A percentile compares a stretch with the other conserved stretches of the same genome.
These are phyloP conservation scores for Rambutsinella grinnellia DNA, from an alignment of 2,888 invertebrate species.

Conservation along the genomic window DNA sequence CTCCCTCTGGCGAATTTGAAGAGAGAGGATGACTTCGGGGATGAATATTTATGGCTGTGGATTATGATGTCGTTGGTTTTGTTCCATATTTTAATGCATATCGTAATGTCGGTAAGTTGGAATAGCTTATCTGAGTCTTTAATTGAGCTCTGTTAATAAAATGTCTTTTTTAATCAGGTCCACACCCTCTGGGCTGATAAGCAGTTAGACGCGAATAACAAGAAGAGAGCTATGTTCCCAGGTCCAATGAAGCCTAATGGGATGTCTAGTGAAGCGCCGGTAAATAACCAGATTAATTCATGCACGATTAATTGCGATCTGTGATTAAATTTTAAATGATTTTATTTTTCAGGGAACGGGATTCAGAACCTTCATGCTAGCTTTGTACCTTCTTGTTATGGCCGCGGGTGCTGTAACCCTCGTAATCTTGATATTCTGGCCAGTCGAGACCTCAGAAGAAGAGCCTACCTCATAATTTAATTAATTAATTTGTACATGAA, in stretches of 20 bases:
- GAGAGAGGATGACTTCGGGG: slow-evolving; percentile 77
- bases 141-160: neutral
- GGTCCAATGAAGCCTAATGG: slow-evolving; percentile 65
- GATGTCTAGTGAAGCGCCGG: slow-evolving; percentile 62
- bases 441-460: neutral
- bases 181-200: slow-evolving; percentile 65
- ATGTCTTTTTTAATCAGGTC: slow-evolving; percentile 56
- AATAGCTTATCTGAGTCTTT: neutral
- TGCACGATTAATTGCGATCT: too few relatives aligned
- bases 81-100: slow-evolving; percentile 89
- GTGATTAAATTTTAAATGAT: slow-evolving; percentile 48
- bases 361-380: slow-evolving; percentile 82
- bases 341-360: slow-evolving; percentile 78
- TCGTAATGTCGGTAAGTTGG: slow-evolving; percentile 85
- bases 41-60: slow-evolving; percentile 85
- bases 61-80: slow-evolving; percentile 89
- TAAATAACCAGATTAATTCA: slow-evolving; percentile 43
- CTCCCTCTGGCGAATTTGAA: slow-evolving; percentile 78
- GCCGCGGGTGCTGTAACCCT: slow-evolving; percentile 79
- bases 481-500: neutral
- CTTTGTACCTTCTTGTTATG: slow-evolving; percentile 82
- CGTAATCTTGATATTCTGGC: slow-evolving; percentile 74
- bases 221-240: slow-evolving; percentile 57
- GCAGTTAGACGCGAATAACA: slow-evolving; percentile 56
- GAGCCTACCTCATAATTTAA: neutral